Evolutionary conservation across 2,113 vertebrate genomes (phyloP), one percentile per base, ranked within the genome.

Genomic region (Macquaria ambigua): DNA sequence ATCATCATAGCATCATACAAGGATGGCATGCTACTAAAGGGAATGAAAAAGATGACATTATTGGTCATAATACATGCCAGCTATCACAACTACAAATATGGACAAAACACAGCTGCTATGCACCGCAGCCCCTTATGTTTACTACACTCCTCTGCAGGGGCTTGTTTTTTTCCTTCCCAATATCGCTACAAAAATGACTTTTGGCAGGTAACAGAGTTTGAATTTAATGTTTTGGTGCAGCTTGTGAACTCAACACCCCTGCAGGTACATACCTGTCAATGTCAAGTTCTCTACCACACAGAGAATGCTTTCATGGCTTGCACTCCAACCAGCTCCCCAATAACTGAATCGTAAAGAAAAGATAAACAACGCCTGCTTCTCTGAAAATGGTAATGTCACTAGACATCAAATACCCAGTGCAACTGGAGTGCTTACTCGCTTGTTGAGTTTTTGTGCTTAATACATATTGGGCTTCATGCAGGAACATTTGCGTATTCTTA

Each of bases 251-350:
- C 53, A 70, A 68, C 68, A 67, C 50, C 75, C 84, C 77, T 74
- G 62, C 79, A 89, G 86, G 72, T 82, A 71, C 77, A 82, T 20
- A 81, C 86, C 83, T 90, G 84, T 86, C 82, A 88, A 64, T 67
- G 85, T 86, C 67, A 63, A 83, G 58, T 34, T 75, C 66, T 73
- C 67, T 34, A 20, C 53, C 43, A 31, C 46, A 77, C 61, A 52
- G 31, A 79, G 34, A 69, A 37, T 28, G 66, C 52, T 85, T 87
- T 74, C 61, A 87, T 28, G 9, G 71, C 39, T 55, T 12, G 1
- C 56, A 52, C 50, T 79, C 52, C 53, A 78, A 64, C 43, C 62
- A 18, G 62, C 74, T 70, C 55, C 53, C 6, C 48, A 64, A 77
- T 83, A 82, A 86, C 79, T 74, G 23, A 61, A 74, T 50, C 62